Base-by-base conservation (phyloP, 2,797 vertebrate species). In the Phataginus tetradactyla region DNA sequence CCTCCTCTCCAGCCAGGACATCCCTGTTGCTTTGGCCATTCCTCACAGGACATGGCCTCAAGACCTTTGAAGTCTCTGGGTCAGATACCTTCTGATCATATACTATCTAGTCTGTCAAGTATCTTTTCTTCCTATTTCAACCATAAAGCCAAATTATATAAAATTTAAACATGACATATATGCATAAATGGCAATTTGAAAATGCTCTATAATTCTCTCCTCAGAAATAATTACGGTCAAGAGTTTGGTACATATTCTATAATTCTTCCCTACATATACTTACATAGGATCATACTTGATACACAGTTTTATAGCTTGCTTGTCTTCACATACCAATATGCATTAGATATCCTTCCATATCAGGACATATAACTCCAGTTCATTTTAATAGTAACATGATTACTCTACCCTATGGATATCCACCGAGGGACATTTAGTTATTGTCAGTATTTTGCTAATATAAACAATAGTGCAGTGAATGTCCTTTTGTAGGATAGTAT, bases 61-160 rank as follows among this genome's bases (percentile, higher is more conserved):
- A 37, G 10, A 63, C 8, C 34, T 87, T 4, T 74, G 23, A 84
- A 71, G 51, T 14, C 61, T 89, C 49, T 86, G 23, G 18, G 59
- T 63, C 66, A 75, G 72, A 45, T 51, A 57, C 27, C n/a, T 94
- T 79, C 66, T 89, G 49, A 91, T 86, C 17, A 78, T 23, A 75
- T 8, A 10, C 51, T 90, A 49, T 32, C 15, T 66, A 86, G 34
- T 45, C 75, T 49, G 12, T 71, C 49, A 39, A 89, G 68, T 66
- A 89, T 32, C 15, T 68, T 79, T 91, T 94, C 49, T 87, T 78
- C 69, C 13, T 85, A 49, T 85, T 95, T 94, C 66, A 83, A 92
- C 29, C 49, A 39, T 53, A 95, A 92, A 68, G 13, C 42, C 80
- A 90, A 96, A 83, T 66, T 90, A 78, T 49, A 68, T 77, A 90